phyloP scores from a whole-genome alignment of 2,888 invertebrate species.

The Watsonalla cultraria region DNA sequence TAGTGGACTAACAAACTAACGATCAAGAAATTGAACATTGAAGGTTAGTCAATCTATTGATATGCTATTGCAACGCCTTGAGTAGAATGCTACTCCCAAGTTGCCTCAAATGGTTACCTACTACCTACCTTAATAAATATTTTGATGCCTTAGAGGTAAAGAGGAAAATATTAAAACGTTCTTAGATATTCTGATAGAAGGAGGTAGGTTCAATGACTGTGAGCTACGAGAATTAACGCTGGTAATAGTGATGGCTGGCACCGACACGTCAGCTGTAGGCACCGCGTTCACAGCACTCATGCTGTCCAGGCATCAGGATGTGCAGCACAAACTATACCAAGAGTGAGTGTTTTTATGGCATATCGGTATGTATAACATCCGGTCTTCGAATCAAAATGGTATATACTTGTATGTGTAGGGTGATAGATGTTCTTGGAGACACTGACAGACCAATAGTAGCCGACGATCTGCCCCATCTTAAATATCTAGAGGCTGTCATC shows the following conservation, averaged over 20 bases:
- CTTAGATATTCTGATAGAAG: conserved; percentile 16
- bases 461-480: conserved; percentile 24
- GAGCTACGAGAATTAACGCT: conserved; percentile 31
- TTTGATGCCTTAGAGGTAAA: background rate
- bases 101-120: too few species aligned
- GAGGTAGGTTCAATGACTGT: conserved; percentile 18
- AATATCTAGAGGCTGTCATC: conserved; percentile 32
- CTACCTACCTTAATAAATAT: background rate
- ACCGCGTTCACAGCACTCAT: conserved; percentile 25
- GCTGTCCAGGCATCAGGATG: conserved; percentile 29
- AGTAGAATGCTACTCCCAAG: too few species aligned
- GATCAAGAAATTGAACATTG: too few species aligned
- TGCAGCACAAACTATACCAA: conserved; percentile 36
- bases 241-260: conserved; percentile 26
- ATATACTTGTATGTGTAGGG: conserved; percentile 6
- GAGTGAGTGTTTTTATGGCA: conserved; percentile 39
- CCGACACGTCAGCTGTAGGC: conserved; percentile 33
- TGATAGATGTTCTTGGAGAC: conserved; percentile 21
- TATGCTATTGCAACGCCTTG: too few species aligned
- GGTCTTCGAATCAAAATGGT: too few species aligned
- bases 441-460: conserved; percentile 15
- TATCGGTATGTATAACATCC: too few species aligned
- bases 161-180: conserved; percentile 3
- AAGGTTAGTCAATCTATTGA: too few species aligned
- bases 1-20: too few species aligned